Evolutionary conservation across 2,797 vertebrate genomes (phyloP).

Genomic region (Pelodytes ibericus): DNA sequence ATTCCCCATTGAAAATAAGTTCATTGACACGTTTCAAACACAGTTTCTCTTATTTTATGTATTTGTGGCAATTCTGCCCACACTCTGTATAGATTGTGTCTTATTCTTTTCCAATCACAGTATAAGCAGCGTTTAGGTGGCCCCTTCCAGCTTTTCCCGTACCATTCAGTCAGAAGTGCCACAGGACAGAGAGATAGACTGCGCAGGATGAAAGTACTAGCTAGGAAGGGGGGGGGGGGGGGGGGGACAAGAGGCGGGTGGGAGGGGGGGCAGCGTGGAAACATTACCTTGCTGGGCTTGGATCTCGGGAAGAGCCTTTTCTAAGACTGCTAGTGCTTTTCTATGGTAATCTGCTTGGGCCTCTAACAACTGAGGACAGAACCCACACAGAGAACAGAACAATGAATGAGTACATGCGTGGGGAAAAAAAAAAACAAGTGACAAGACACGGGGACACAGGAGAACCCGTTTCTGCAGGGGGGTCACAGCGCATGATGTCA

Average conservation of each 20-base stretch:
- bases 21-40: too few species aligned
- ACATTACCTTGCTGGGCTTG: constrained; percentile 95
- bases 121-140: constrained; percentile 64
- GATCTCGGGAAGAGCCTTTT: constrained; percentile 93
- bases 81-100: too few species aligned
- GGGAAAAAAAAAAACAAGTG: too few species aligned
- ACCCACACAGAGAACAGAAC: constrained; percentile 75
- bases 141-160: constrained; percentile 4
- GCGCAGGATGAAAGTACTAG: too few species aligned
- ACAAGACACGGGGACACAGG: constrained; percentile 10
- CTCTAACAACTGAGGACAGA: constrained; percentile 94
- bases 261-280: constrained; percentile 8
- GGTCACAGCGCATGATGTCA: background rate
- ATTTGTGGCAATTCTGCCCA: too few species aligned
- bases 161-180: constrained; percentile 21
- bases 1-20: too few species aligned
- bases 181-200: background rate
- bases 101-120: too few species aligned
- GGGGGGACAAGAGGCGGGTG: constrained; percentile 18
- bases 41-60: too few species aligned
- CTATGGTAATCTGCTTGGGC: constrained; percentile 99
- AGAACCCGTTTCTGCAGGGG: background rate
- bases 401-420: constrained; percentile 61
- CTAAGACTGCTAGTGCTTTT: constrained; percentile 96
- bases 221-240: constrained; percentile 4